A percentile compares a stretch with the other conserved stretches of the same genome.
These are phyloP conservation scores for Thymelicus lineola DNA, from an alignment of 2,888 invertebrate species.

Conservation along the genomic window DNA sequence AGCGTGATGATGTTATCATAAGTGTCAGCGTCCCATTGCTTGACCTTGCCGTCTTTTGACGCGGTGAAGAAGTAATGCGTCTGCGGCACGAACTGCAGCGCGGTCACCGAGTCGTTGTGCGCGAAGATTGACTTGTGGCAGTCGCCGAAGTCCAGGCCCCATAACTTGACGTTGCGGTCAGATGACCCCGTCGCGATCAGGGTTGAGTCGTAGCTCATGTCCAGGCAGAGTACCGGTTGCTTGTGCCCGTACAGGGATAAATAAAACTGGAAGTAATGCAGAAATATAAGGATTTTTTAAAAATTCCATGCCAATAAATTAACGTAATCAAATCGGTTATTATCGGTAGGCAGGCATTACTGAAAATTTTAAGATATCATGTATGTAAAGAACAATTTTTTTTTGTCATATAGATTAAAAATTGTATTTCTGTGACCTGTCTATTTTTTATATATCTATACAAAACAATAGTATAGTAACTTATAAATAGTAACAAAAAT, in stretches of 20 bases:
- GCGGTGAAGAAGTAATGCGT: constrained; percentile 97
- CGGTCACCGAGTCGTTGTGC: constrained; percentile 97
- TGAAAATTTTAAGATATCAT: too few species aligned
- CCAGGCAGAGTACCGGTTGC: constrained; percentile 96
- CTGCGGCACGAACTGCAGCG: constrained; percentile 94
- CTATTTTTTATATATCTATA: too few species aligned
- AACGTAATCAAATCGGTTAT: too few species aligned
- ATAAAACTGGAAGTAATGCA: constrained; percentile 89
- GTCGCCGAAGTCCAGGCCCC: constrained; percentile 99
- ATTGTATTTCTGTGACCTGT: too few species aligned
- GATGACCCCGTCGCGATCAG: constrained; percentile 97
- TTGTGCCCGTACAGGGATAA: constrained; percentile 98
- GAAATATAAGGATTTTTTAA: too few species aligned
- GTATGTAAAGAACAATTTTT: too few species aligned
- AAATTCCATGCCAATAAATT: too few species aligned
- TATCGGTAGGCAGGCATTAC: too few species aligned
- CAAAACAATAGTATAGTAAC: too few species aligned
- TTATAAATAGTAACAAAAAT: too few species aligned
- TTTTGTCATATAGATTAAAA: too few species aligned
- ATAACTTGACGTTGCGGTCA: constrained; percentile 98
- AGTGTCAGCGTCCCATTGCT: constrained; percentile 98
- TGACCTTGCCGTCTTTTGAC: constrained; percentile 96
- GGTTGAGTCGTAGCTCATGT: constrained; percentile 95
- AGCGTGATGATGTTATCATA: constrained; percentile 96
- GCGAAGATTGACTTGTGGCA: constrained; percentile 98